phyloP scores from a whole-genome alignment of 2,113 vertebrate genomes.

The Paradisaea rubra region DNA sequence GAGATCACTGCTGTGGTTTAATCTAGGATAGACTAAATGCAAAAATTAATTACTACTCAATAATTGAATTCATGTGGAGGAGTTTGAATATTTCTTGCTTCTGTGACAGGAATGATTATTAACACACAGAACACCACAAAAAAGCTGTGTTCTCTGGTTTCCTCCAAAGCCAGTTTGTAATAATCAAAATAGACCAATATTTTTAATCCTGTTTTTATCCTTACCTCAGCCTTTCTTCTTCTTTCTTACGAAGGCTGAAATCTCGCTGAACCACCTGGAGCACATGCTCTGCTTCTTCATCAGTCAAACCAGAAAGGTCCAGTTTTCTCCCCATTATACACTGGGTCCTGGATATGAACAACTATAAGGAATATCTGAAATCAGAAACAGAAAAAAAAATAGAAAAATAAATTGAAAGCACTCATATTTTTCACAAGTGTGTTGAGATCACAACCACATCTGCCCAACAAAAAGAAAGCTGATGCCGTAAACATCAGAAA shows the following conservation, averaged over 20 bases:
- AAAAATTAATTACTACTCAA: background rate
- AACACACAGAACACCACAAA: background rate
- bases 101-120: background rate
- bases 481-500: background rate
- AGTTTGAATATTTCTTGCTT: background rate
- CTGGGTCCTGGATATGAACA: background rate
- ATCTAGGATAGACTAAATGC: background rate
- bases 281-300: constrained; percentile 91
- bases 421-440: background rate
- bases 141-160: background rate
- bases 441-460: background rate
- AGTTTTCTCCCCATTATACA: constrained; percentile 90
- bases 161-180: background rate
- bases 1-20: background rate
- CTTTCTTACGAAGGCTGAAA: constrained; percentile 91
- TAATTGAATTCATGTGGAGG: background rate
- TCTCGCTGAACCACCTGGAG: constrained; percentile 93
- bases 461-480: background rate
- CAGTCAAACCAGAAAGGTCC: constrained; percentile 90
- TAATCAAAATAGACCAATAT: background rate
- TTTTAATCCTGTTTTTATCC: background rate
- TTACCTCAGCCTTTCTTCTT: constrained; percentile 92
- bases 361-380: constrained; percentile 44
- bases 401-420: background rate
- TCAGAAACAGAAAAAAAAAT: background rate